Base-by-base conservation (phyloP, 1,140 invertebrate species). In the Heliconius nattereri region DNA sequence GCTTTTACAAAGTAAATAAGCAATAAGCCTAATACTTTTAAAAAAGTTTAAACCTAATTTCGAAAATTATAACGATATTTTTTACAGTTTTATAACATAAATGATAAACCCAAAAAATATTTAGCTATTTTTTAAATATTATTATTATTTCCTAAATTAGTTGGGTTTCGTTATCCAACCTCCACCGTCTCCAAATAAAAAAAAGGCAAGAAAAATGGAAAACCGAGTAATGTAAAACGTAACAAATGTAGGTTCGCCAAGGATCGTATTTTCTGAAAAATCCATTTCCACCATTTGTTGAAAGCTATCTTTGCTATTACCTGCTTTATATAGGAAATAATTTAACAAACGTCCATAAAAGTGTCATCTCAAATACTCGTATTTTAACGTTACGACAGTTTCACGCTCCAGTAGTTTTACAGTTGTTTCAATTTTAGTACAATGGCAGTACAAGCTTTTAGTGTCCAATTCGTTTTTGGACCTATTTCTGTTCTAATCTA, bases 341-440 rank as follows among this genome's bases (percentile, higher is more conserved):
- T 66, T 66, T 66, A 66, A 66, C 60, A 66, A 66, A 66, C 60
- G 13, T 16, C n/a, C 60, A 66, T 66, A 66, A 66, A 66, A 66
- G 60, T 66, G 60, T 66, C 60, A 29, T 66, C 60, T 66, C 60
- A 66, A 66, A 66, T n/a, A 66, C 11, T 66, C 60, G 60, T 66
- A 66, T 66, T 66, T 66, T 66, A 29, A 66, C 60, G 60, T 66
- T 66, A 66, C 60, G 60, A 26, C 60, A 16, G 5, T 29, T 66
- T 66, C 60, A 26, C 60, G 60, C 60, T 11, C 60, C 60, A 66
- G 60, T 29, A 66, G 60, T 66, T 66, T 66, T 66, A 66, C 60
- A 66, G 60, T 66, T 66, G 60, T 66, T 66, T 66, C 60, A 66
- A 29, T 66, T 66, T 66, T 66, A 66, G 60, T 66, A 66, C 60